A percentile compares a stretch with the other conserved stretches of the same genome.
Evolutionary conservation across 2,113 vertebrate genomes (phyloP).

Genomic region (Pardalotus punctatus): DNA sequence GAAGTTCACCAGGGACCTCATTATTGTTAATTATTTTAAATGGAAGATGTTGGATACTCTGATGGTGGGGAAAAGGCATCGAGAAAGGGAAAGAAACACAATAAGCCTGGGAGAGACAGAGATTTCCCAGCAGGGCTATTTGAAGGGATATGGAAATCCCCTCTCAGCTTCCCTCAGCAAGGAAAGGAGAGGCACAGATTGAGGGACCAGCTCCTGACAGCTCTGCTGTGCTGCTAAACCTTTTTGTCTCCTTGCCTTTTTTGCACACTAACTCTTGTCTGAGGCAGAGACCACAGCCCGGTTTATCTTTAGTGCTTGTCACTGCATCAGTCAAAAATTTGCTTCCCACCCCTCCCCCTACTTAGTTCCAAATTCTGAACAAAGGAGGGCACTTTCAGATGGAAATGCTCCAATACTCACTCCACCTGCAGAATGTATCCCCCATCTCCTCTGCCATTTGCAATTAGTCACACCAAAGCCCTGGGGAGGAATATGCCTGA

Average conservation of each 20-base stretch:
- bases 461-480: not conserved
- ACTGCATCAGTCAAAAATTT: not conserved
- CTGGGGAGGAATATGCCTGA: not conserved
- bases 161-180: not conserved
- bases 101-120: not conserved
- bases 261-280: not conserved
- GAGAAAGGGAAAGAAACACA: not conserved
- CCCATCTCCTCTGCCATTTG: not conserved
- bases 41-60: not conserved
- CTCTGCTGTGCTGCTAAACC: not conserved
- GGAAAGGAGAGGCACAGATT: not conserved
- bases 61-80: not conserved
- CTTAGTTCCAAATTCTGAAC: not conserved
- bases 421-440: not conserved
- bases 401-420: not conserved
- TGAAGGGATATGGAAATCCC: not conserved
- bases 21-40: constrained; percentile 17
- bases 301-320: not conserved
- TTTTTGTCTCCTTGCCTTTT: not conserved
- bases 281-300: not conserved
- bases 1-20: not conserved
- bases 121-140: not conserved
- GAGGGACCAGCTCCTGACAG: not conserved
- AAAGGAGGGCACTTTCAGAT: not conserved
- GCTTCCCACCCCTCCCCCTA: not conserved